phyloP scores from a whole-genome alignment of 1,140 invertebrate genomes.

The Zophobas morio region DNA sequence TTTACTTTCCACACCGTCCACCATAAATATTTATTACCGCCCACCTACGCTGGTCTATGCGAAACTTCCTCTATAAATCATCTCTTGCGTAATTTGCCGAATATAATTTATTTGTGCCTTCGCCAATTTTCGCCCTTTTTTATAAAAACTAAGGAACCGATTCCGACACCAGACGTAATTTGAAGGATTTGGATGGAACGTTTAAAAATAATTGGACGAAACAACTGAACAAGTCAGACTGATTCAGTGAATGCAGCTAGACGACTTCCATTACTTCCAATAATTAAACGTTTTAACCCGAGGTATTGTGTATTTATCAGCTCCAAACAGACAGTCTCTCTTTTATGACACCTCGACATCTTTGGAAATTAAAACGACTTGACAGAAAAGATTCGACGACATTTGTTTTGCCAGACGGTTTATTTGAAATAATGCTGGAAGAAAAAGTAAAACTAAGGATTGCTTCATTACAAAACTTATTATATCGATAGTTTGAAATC shows the following conservation, averaged over 20 bases:
- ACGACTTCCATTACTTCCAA: constrained; percentile 56
- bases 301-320: constrained; percentile 60
- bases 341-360: constrained; percentile 44
- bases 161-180: constrained; percentile 14
- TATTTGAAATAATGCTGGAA: no score
- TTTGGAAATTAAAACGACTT: constrained; percentile 39
- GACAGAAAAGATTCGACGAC: background rate
- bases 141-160: background rate
- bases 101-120: constrained; percentile 7
- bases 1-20: constrained; percentile 13
- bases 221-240: constrained; percentile 49
- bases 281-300: constrained; percentile 58
- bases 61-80: constrained; percentile 9
- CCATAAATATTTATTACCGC: constrained; percentile 13
- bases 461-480: no score
- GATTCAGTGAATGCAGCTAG: constrained; percentile 48
- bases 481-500: no score
- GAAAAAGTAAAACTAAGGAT: no score
- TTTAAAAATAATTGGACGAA: constrained; percentile 51
- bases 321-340: constrained; percentile 56
- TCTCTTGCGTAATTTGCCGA: constrained; percentile 3
- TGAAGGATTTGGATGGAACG: constrained; percentile 12
- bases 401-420: no score
- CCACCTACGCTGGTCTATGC: background rate
- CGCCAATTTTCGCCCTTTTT: background rate